Base-by-base conservation (phyloP, 2,797 vertebrate species). In the Sebastes glaucus region DNA sequence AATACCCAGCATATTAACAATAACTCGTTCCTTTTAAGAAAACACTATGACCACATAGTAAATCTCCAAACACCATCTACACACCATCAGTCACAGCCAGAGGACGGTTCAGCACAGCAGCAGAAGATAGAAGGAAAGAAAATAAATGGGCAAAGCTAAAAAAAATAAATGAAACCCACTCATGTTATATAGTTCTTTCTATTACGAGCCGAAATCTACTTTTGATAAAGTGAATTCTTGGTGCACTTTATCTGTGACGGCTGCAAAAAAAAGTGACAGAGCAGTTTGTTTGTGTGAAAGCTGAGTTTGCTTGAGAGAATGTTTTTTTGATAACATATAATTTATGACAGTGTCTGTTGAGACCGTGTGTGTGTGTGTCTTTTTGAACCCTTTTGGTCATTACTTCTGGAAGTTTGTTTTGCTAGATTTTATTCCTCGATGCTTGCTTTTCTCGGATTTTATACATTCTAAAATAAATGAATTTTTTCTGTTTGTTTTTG, bases 211-310 rank as follows among this genome's bases (percentile, higher is more conserved):
- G 80, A 68, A 77, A 73, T 63, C 53, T 60, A 46, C 25, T 52
- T 52, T 76, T 82, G 76, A 82, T 63, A 49, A 65, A 74, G 46
- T 55, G 55, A 11, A 52, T 16, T 78, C 32, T 67, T 27, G 38
- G 46, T 69, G 65, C 42, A 63, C 63, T 85, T 87, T 71, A 78
- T 87, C 78, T 72, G 23, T 49, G 25, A 76, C 18, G 57, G 6
- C 66, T 61, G 11, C 38, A 7, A 7, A 38, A 49, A 20, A 70
- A 60, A 74, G 76, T 63, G 78, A 79, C 57, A 62, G 60, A 59
- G 69, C 22, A 65, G 75, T 68, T 73, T 86, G 65, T 83, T 57
- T 81, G 62, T 66, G 14, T 75, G 35, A 81, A 70, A 63, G 65
- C 27, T 7, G 63, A 20, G 42, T 68, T 73, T 57, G 52, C 42